phyloP scores from a whole-genome alignment of 2,113 vertebrate genomes.

The Chaenocephalus aceratus region DNA sequence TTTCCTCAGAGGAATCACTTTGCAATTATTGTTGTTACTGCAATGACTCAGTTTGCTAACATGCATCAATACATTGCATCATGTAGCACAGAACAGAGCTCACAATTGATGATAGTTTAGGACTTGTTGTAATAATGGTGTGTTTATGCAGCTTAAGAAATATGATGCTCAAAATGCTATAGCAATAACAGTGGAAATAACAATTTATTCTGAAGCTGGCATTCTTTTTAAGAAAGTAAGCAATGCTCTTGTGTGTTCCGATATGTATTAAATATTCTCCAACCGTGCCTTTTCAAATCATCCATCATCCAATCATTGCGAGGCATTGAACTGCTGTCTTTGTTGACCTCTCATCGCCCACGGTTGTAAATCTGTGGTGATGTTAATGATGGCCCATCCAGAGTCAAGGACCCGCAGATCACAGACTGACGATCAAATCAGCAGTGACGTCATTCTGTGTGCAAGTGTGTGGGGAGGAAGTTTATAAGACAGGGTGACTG shows the following conservation, averaged over 20 bases:
- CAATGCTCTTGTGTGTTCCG: no score
- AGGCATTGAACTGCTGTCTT: slow-evolving; percentile 22
- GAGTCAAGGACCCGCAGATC: slow-evolving; percentile 33
- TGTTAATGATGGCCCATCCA: slow-evolving; percentile 39
- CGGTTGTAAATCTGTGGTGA: slow-evolving; percentile 26
- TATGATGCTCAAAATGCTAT: not conserved
- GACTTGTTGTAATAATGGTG: not conserved
- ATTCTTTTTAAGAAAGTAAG: not conserved
- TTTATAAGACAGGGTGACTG: not conserved
- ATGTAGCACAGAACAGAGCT: not conserved
- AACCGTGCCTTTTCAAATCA: slow-evolving; percentile 24
- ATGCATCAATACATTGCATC: no score
- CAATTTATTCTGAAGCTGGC: not conserved
- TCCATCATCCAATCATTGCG: slow-evolving; percentile 35
- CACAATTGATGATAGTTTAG: not conserved
- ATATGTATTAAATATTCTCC: not conserved
- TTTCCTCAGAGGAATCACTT: not conserved
- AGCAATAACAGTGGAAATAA: not conserved
- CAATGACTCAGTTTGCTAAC: not conserved
- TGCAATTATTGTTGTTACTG: not conserved
- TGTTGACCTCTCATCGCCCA: slow-evolving; percentile 19
- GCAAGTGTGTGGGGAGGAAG: not conserved
- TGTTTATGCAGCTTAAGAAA: not conserved
- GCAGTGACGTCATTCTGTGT: slow-evolving; percentile 9
- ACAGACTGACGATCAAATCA: slow-evolving; percentile 30